Conservation (phyloP, 2,888 invertebrate genomes). For the Polietes domitor region DNA sequence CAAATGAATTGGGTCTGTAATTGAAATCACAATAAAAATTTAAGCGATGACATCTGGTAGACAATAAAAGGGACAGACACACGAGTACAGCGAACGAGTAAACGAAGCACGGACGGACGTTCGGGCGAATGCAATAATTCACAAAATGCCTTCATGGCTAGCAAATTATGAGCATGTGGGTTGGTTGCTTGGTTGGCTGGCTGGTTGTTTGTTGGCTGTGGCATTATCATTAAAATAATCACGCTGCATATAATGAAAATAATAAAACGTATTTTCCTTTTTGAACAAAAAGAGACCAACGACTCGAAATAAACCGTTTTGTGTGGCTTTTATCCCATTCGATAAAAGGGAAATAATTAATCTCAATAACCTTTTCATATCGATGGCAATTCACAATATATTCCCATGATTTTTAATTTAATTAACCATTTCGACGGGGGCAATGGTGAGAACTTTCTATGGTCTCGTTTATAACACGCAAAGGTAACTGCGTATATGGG, state of each 20-base stretch:
- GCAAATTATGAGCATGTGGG: slow-evolving; percentile 30
- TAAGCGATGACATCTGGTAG: slow-evolving; percentile 65
- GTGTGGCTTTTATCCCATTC: too few relatives aligned
- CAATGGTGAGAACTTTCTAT: slow-evolving; percentile 1
- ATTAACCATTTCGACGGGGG: slow-evolving; percentile 10
- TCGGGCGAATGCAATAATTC: slow-evolving; percentile 60
- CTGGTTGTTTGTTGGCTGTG: too few relatives aligned
- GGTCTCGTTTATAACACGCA: neutral
- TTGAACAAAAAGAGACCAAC: too few relatives aligned
- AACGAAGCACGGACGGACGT: neutral
- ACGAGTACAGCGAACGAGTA: too few relatives aligned
- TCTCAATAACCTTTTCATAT: slow-evolving; percentile 17
- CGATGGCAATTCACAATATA: neutral
- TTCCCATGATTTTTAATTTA: slow-evolving; percentile 32
- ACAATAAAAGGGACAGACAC: slow-evolving; percentile 48
- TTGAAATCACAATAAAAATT: slow-evolving; percentile 66
- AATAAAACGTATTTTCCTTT: neutral
- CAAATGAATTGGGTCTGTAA: slow-evolving; percentile 61
- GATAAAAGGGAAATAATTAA: slow-evolving; percentile 25
- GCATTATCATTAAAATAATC: slow-evolving; percentile 29
- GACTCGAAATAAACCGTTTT: too few relatives aligned
- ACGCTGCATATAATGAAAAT: slow-evolving; percentile 10
- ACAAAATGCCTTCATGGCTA: slow-evolving; percentile 2
- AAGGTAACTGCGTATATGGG: neutral
- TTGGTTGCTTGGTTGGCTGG: slow-evolving; percentile 5